Evolutionary conservation across 2,888 invertebrate genomes (phyloP), one percentile per base, ranked within the genome.

Genomic region (Drosophila algonquin): DNA sequence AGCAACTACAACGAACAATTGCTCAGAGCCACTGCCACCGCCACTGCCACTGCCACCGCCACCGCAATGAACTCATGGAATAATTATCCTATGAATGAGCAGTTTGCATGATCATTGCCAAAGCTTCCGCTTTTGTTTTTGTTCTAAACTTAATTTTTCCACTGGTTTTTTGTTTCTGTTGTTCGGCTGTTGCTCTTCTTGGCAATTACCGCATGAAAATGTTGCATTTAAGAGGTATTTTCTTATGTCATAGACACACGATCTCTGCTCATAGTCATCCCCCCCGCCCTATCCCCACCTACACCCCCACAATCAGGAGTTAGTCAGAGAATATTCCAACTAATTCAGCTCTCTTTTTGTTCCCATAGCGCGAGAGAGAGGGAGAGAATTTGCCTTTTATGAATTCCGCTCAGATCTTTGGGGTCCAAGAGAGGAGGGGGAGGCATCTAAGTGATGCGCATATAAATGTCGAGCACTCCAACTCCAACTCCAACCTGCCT

Each of bases 11-110:
- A 48, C 46, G 59, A 63, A 72, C 72, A 72, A 72, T 73, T 73
- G 72, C 74, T 55, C 74, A 63, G 61, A 40, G 40, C n/a, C 32
- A 47, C 18, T 18, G n/a, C n/a, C n/a, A n/a, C 57, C n/a, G 47
- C 57, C 56, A 56, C 56, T 21, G 46, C 21, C 48, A 48, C 68
- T 59, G 54, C 61, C 69, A 48, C 54, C 61, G 45, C 55, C 71
- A 52, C 60, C 71, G 53, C 73, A 73, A 68, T 85, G 86, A 84
- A 81, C 89, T 87, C 88, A 90, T 90, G 88, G 88, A 90, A 88
- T 88, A 89, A 90, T 90, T 89, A 90, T 89, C 79, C 88, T 85
- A 85, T 88, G 89, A 89, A 83, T 87, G 84, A 89, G 86, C 88
- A 82, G 84, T 86, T 90, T 90, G 87, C 89, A 90, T 88, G 90